A percentile compares a stretch with the other conserved stretches of the same genome.
Conservation (phyloP, 2,113 vertebrate species). For the Sinocyclocheilus rhinocerous region DNA sequence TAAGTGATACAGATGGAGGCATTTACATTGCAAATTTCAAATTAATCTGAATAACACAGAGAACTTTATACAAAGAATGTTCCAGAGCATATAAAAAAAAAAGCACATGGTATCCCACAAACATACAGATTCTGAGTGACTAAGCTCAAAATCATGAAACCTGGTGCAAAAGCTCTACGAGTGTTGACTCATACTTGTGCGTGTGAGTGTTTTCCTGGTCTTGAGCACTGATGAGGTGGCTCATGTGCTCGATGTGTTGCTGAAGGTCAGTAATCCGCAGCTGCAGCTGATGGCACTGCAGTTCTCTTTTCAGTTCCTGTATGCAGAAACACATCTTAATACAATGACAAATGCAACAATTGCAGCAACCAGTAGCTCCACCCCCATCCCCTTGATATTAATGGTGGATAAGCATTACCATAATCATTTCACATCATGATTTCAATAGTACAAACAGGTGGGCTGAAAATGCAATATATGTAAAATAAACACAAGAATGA, state of each 20-base stretch:
- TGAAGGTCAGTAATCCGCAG: constrained; percentile 87
- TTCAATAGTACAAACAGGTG: not conserved
- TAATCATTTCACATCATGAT: not conserved
- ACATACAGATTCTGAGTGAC: not conserved
- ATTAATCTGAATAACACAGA: constrained; percentile 6
- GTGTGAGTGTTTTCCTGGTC: constrained; percentile 86
- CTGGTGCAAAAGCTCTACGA: not conserved
- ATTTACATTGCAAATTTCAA: constrained; percentile 29
- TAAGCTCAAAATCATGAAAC: not conserved
- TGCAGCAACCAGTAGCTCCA: not conserved
- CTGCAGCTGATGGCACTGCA: constrained; percentile 81
- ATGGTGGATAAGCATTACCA: not conserved
- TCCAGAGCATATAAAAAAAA: not conserved
- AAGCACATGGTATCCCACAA: not conserved
- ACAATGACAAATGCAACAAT: not conserved
- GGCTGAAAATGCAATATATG: no score
- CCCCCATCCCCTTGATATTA: not conserved
- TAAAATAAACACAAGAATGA: not conserved
- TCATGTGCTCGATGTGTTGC: constrained; percentile 83
- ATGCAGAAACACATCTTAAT: constrained; percentile 8
- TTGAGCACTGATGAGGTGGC: constrained; percentile 80
- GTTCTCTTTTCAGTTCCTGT: constrained; percentile 83
- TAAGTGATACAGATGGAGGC: not conserved
- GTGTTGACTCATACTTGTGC: constrained; percentile 77
- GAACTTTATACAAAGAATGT: not conserved